Base-by-base conservation (phyloP, 2,113 vertebrate species). In the Epinephelus lanceolatus region DNA sequence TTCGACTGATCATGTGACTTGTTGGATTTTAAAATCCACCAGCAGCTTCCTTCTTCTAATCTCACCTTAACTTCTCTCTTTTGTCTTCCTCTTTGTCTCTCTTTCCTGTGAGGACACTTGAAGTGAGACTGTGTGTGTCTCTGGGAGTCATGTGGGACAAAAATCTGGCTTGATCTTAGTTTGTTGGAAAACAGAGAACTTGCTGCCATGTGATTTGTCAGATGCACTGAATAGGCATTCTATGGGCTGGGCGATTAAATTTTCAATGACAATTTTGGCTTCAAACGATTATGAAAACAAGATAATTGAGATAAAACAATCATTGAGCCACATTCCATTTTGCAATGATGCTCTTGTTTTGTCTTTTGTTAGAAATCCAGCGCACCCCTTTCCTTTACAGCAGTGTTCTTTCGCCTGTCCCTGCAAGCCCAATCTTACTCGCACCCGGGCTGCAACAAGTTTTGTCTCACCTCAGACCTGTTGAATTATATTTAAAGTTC, bases 1-100 rank as follows among this genome's bases (percentile, higher is more conserved):
- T 78, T 59, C 70, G 62, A 40, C 79, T 10, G 62, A 62, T 86
- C 84, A 59, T 62, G 56, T 80, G 78, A 76, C 76, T 66, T 63
- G 13, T 52, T 69, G 52, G 27, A 62, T 53, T 66, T 55, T 25
- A 37, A 14, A 62, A 62, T 73, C 3, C 51, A 52, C 47, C 15
- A 10, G 27, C 33, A 23, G 27, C 61, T 83, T 77, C 76, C 76
- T 71, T 19, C 45, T 71, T 51, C 17, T 65, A 33, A 14, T 40
- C 13, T 73, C 70, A 21, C 53, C 55, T 71, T 21, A n/a, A 56
- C 74, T 83, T 80, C 61, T 61, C 68, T 72, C 23, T 80, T 37
- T 71, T 59, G 47, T 45, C 73, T 71, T 77, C 65, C 73, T 86
- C 53, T 80, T 83, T 71, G n/a, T 69, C n/a, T 65, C 53, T 62